Evolutionary conservation across 64 coral and sea anemone species (phyloP), one percentile per base, ranked within the genome.

Genomic region (Catalaphyllia jardinei): DNA sequence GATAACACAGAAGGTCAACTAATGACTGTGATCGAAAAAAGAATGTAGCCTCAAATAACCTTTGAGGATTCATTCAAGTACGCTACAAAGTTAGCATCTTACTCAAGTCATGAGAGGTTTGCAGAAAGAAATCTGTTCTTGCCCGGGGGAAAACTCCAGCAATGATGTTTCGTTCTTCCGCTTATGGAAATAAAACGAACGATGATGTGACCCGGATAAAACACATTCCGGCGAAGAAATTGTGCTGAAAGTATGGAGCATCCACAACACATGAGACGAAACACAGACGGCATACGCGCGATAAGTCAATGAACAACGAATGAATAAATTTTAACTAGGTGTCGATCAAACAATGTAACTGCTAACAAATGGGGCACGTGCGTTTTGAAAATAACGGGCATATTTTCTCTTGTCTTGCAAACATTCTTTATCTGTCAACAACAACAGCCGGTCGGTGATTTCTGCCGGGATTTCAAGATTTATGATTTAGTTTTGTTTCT

Each of bases 261-360:
- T 67, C 62, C 80, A 38, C 12, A 49, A 17, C 31, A 27, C 10
- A 9, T 16, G 30, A 18, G 31, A n/a, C 63, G 62, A 69, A 69
- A 69, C n/a, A 71, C 12, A 52, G 60, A 71, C 63, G 33, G 39
- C 63, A 8, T 29, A 12, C 81, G 14, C 24, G 49, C 28, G 71
- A 85, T 71, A 67, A 63, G 35, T 71, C 29, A 85, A 55, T 81
- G 79, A 81, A 62, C 29, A 62, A 62, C 18, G 62, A 81, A 62
- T 85, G 81, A 85, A 85, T 85, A 71, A 85, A 79, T 79, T 85
- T 85, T 85, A 51, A 52, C 81, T 42, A 71, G 81, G 22, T 71
- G 81, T 71, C 62, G 62, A 50, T 50, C 22, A 85, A 35, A 71
- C 61, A 83, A 65, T 13, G 31, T 60, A 60, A 10, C 54, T 30